Conservation (phyloP, 2,797 vertebrate species). For the Argyrosomus regius region DNA sequence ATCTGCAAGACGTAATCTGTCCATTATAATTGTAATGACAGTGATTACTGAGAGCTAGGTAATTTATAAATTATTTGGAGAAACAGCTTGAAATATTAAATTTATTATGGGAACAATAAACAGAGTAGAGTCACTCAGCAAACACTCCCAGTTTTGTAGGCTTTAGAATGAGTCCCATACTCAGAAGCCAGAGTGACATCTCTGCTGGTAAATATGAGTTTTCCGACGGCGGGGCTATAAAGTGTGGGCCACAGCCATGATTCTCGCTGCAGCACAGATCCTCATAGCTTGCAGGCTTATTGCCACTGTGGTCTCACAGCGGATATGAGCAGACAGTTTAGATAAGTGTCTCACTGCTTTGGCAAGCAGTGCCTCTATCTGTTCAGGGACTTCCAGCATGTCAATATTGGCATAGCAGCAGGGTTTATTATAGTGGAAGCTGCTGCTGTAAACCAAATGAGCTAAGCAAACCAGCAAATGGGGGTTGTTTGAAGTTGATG, state of each 20-base stretch:
- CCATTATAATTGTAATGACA: slow-evolving; percentile 9
- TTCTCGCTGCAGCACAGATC: slow-evolving; percentile 41
- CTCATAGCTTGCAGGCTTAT: slow-evolving; percentile 51
- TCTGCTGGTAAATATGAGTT: slow-evolving; percentile 41
- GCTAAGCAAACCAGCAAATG: slow-evolving; percentile 64
- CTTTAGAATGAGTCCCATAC: slow-evolving; percentile 27
- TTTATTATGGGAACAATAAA: slow-evolving; percentile 53
- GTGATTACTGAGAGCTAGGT: slow-evolving; percentile 18
- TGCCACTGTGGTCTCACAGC: slow-evolving; percentile 59
- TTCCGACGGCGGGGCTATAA: slow-evolving; percentile 42
- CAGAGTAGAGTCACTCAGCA: slow-evolving; percentile 44
- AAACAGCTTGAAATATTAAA: slow-evolving; percentile 50
- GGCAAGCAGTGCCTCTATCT: slow-evolving; percentile 69
- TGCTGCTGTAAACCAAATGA: slow-evolving; percentile 71
- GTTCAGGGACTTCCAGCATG: slow-evolving; percentile 72
- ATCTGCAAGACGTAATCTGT: slow-evolving; percentile 14
- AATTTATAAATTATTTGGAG: slow-evolving; percentile 40
- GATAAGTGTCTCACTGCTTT: slow-evolving; percentile 76
- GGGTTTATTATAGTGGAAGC: slow-evolving; percentile 71
- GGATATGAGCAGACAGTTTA: slow-evolving; percentile 77
- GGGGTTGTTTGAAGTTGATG: slow-evolving; percentile 66
- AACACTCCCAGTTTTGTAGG: slow-evolving; percentile 53
- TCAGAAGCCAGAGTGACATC: slow-evolving; percentile 42
- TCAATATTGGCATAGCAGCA: slow-evolving; percentile 78
- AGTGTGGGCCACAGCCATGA: slow-evolving; percentile 19